Evolutionary conservation across 2,797 vertebrate genomes (phyloP).

Genomic region (Prunella strophiata): DNA sequence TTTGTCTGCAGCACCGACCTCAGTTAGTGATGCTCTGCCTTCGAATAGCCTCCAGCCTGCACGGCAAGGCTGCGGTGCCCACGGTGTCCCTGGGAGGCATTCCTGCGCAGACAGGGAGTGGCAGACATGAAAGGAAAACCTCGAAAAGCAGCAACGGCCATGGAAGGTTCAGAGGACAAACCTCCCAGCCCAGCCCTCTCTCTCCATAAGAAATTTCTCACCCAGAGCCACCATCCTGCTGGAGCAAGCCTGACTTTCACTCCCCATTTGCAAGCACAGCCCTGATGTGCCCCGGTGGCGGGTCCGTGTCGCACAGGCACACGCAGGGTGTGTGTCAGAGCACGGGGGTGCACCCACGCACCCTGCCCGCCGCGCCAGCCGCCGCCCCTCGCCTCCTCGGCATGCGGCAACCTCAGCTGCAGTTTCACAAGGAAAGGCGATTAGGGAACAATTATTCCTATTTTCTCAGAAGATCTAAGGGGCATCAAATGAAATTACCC

Average conservation of each 20-base stretch:
- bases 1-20: neutral
- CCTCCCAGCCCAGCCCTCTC: neutral
- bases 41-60: neutral
- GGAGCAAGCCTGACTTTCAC: neutral
- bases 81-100: neutral
- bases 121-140: neutral
- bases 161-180: neutral
- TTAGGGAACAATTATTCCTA: conserved; percentile 26
- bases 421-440: neutral
- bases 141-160: neutral
- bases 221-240: neutral
- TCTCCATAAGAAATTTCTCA: neutral
- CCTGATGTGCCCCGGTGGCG: accelerated
- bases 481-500: conserved; percentile 5
- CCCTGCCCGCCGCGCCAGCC: neutral
- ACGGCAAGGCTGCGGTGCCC: neutral
- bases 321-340: neutral
- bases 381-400: neutral
- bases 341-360: neutral
- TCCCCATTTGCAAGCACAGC: neutral
- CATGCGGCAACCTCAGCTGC: neutral
- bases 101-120: neutral
- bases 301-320: neutral
- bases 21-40: neutral
- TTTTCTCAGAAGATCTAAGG: conserved; percentile 52